Conservation (phyloP, 2,888 invertebrate species). For the Phortica magna region DNA sequence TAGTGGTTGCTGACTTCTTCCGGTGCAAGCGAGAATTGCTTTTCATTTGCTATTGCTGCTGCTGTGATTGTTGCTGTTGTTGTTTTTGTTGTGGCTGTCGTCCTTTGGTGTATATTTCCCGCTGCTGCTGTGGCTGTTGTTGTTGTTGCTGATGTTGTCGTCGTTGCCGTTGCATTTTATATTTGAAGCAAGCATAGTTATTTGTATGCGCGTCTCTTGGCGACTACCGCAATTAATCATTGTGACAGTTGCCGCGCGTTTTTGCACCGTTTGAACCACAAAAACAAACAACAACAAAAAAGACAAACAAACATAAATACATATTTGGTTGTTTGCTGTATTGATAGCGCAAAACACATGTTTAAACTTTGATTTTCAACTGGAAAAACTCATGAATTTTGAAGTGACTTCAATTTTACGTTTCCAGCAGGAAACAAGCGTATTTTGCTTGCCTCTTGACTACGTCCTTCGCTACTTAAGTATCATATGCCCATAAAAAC, state of each 20-base stretch:
- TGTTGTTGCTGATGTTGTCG: constrained; percentile 18
- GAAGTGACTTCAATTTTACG: no score
- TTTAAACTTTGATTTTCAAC: no score
- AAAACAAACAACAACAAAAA: constrained; percentile 17
- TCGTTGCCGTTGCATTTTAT: constrained; percentile 37
- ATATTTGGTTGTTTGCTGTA: constrained; percentile 3
- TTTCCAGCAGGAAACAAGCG: no score
- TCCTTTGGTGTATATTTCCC: constrained; percentile 27
- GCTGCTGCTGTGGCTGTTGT: no score
- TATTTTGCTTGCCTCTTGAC: no score
- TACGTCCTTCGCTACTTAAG: no score
- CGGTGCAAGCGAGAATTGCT: constrained; percentile 63
- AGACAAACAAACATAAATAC: background rate
- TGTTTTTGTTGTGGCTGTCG: constrained; percentile 4
- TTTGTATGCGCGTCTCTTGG: constrained; percentile 34
- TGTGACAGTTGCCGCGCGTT: constrained; percentile 42
- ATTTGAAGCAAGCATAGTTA: constrained; percentile 31
- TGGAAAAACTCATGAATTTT: no score
- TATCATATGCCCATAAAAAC: no score
- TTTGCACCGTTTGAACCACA: background rate
- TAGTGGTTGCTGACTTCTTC: constrained; percentile 75
- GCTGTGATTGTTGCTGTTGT: constrained; percentile 13
- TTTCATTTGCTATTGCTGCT: background rate
- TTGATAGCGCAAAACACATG: background rate
- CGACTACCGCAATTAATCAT: constrained; percentile 64